A percentile compares a stretch with the other conserved stretches of the same genome.
Evolutionary conservation across 2,888 invertebrate species (phyloP).

Genomic region (Lycophotia porphyrea): DNA sequence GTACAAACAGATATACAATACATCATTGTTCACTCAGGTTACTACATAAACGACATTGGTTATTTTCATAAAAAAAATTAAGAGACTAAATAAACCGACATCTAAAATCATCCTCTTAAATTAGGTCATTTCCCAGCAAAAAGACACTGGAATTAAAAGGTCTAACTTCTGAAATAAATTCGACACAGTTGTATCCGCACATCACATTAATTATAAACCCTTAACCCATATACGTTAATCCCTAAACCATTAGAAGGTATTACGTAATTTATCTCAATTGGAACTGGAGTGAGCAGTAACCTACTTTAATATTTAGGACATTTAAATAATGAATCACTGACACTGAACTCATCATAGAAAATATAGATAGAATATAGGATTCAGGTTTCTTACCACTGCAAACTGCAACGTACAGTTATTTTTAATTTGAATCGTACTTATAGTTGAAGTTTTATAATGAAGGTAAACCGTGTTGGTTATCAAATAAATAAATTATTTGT

Average conservation of each 20-base stretch:
- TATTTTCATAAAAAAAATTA: neutral
- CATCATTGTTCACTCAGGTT: neutral
- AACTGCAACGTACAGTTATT: neutral
- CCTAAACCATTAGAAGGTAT: conserved; percentile 30
- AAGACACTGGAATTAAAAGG: conserved; percentile 37
- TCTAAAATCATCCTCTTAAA: conserved; percentile 6
- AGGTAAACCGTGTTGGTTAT: neutral
- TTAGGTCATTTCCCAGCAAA: conserved; percentile 34
- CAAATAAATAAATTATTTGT: neutral
- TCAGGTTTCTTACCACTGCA: neutral
- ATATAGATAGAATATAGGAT: neutral
- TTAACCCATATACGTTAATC: conserved; percentile 40
- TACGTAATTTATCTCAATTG: conserved; percentile 22
- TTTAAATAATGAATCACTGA: neutral
- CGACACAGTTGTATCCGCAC: conserved; percentile 23
- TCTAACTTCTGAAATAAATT: conserved; percentile 42
- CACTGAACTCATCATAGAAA: neutral
- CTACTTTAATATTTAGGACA: conserved; percentile 25
- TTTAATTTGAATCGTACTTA: neutral
- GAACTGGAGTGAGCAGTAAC: conserved; percentile 11
- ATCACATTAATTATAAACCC: conserved; percentile 49
- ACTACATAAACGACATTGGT: neutral
- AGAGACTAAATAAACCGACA: neutral
- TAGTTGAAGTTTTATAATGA: neutral
- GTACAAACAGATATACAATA: neutral